Conservation (phyloP, 2,888 invertebrate genomes). For the Pinctada fucata region DNA sequence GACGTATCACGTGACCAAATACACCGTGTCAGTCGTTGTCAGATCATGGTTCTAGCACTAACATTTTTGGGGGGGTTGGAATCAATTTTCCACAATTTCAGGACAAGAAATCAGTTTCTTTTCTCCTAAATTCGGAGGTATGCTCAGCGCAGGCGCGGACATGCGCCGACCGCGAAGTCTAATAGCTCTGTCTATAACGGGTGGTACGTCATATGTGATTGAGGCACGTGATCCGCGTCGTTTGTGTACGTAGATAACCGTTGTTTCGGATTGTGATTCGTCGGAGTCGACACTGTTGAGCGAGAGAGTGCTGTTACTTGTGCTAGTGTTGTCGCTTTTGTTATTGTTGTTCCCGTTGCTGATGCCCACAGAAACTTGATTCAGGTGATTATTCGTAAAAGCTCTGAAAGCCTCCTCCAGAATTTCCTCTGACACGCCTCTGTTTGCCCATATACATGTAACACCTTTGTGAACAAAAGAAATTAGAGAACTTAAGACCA, state of each 20-base stretch:
- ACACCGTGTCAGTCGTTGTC: too few species aligned
- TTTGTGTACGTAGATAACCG: conserved; percentile 39
- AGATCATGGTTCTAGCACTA: too few species aligned
- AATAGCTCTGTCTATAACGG: conserved; percentile 40
- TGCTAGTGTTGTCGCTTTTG: conserved; percentile 14
- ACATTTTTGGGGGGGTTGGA: not conserved
- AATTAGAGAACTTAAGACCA: not conserved
- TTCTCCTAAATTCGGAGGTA: conserved; percentile 17
- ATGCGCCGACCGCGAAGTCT: conserved; percentile 36
- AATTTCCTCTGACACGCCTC: conserved; percentile 57
- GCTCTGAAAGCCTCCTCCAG: conserved; percentile 55
- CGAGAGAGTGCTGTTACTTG: conserved; percentile 30
- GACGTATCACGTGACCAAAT: too few species aligned
- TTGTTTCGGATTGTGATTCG: conserved; percentile 41
- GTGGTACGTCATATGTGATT: conserved; percentile 38
- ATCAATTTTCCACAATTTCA: conserved; percentile 26
- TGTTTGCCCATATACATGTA: conserved; percentile 54
- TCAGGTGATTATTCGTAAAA: conserved; percentile 48
- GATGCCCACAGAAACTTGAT: conserved; percentile 22
- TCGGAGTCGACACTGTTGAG: conserved; percentile 41
- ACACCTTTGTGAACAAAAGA: conserved; percentile 41
- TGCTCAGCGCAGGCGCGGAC: conserved; percentile 42
- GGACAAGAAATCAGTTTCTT: conserved; percentile 29
- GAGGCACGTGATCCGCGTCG: conserved; percentile 40
- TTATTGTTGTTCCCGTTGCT: conserved; percentile 17